A percentile compares a stretch with the other conserved stretches of the same genome.
Evolutionary conservation across 2,797 vertebrate genomes (phyloP).

Genomic region (Sebastes hubbsi): DNA sequence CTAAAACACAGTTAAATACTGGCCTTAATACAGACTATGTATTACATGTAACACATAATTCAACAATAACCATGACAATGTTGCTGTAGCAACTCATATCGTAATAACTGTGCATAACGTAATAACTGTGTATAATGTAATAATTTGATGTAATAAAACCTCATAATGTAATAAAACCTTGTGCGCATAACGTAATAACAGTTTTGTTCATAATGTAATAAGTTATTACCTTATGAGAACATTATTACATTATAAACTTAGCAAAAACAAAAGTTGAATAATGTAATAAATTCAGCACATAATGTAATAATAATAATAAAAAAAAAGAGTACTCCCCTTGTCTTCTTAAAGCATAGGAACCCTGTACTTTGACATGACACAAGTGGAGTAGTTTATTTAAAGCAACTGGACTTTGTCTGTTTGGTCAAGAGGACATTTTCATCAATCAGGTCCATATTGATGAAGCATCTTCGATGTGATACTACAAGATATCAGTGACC

Average conservation of each 20-base stretch:
- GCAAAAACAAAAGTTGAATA: neutral
- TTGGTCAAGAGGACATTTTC: neutral
- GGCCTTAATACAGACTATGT: neutral
- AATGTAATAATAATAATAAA: no score
- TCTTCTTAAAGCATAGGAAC: neutral
- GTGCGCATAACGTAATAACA: no score
- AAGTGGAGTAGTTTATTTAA: neutral
- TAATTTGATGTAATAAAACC: no score
- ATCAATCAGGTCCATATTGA: neutral
- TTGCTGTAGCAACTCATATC: no score
- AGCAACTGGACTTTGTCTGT: neutral
- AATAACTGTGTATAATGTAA: no score
- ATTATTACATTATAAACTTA: neutral
- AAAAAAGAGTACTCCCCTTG: no score
- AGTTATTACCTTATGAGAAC: neutral
- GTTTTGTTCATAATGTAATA: no score
- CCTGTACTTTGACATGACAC: neutral
- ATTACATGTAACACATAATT: neutral
- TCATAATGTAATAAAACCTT: no score
- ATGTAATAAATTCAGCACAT: no score
- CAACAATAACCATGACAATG: no score
- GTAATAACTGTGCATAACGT: no score
- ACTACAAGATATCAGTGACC: no score
- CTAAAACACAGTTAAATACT: slow-evolving; percentile 59
- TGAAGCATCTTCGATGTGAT: neutral